Evolutionary conservation across 2,113 vertebrate species (phyloP).

Genomic region (Chloebia gouldiae): DNA sequence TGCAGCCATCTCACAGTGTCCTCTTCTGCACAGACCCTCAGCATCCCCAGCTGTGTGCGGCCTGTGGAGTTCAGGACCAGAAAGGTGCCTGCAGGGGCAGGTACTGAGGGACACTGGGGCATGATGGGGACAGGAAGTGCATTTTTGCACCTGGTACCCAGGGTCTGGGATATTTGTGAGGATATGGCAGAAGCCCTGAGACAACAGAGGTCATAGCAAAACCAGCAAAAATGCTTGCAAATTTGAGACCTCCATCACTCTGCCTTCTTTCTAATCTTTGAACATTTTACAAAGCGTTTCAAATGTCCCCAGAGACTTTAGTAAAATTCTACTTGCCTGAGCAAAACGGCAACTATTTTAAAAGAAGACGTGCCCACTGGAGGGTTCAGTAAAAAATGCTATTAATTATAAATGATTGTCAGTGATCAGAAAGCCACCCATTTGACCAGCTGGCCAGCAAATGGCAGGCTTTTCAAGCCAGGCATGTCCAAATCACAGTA

Average conservation of each 20-base stretch:
- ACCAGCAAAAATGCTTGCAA: not conserved
- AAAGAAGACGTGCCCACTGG: not conserved
- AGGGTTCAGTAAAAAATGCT: not conserved
- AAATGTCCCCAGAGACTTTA: not conserved
- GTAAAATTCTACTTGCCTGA: not conserved
- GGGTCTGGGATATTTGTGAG: not conserved
- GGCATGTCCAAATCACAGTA: not conserved
- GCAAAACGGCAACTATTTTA: not conserved
- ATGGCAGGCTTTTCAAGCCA: not conserved
- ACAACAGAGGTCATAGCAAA: not conserved
- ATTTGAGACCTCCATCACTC: not conserved
- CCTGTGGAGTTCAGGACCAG: not conserved
- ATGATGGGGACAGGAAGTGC: rapidly evolving
- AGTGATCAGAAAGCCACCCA: not conserved
- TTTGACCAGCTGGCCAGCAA: not conserved
- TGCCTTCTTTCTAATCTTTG: not conserved
- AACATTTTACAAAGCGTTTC: not conserved
- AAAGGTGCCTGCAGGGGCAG: not conserved
- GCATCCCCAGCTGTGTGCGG: not conserved
- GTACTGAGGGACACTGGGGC: too few relatives aligned
- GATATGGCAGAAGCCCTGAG: not conserved
- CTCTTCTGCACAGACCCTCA: not conserved
- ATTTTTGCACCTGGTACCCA: not conserved
- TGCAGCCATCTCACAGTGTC: not conserved
- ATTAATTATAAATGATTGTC: not conserved